Evolutionary conservation across 2,888 invertebrate genomes (phyloP), one percentile per base, ranked within the genome.

Genomic region (Eurytoma adleriae): DNA sequence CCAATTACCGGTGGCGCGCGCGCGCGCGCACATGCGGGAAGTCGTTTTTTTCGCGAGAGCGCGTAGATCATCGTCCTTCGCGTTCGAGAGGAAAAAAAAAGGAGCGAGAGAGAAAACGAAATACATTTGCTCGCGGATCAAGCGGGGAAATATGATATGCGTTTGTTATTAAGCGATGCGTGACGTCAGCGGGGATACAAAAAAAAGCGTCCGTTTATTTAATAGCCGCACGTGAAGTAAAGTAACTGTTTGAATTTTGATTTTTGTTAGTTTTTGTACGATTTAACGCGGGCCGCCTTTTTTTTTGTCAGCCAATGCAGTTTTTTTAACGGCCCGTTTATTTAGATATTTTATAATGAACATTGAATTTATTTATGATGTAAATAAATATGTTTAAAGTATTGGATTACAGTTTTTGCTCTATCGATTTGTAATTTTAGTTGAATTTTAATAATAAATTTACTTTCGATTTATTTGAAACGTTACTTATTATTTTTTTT

Each of bases 61-160:
- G 18, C 52, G 40, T 79, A 52, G 74, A 79, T 79, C 74, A 74
- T 70, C 64, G 70, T 74, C 74, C 79, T 79, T 79, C 74, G n/a
- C 16, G 24, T 59, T 24, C 16, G 30, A 13, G 24, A 50, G n/a
- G 20, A 24, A 12, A 18, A 14, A 18, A 14, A 27, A 52, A 16
- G 5, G 18, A 68, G 27, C 40, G 40, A 66, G 64, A 52, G 13
- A 27, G 16, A 40, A 48, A 16, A 59, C 14, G 18, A 24, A 69
- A 62, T 52, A 48, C 56, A n/a, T 62, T 57, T 70, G 64, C 48
- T 52, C 76, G 30, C 61, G 62, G 62, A 66, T 74, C 66, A 3
- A 50, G 48, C 13, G 30, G 68, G 61, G 61, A 75, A 75, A 59
- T 68, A 59, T 59, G 54, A 76, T 76, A 16, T 30, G 16, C 20